Percentiles rank a stretch among this genome's conserved stretches.
Conservation (phyloP, 2,113 vertebrate species). For the Hystrix cristata region DNA sequence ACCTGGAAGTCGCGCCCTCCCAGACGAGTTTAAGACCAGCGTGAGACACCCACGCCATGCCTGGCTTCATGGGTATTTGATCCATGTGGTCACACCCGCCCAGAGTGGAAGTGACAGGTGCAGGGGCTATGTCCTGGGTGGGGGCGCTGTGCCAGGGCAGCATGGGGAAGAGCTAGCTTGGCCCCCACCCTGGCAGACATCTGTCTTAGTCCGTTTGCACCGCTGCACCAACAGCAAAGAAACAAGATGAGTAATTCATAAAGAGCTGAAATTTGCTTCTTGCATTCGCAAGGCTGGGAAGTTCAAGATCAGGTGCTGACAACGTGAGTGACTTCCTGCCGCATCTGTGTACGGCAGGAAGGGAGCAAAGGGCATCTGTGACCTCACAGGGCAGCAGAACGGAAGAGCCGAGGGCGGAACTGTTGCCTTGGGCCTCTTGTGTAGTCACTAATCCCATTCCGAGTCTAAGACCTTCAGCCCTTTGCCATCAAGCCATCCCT, state of each 20-base stretch:
- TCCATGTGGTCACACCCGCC: too few species aligned
- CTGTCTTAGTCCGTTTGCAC: not conserved
- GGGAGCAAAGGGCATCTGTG: too few species aligned
- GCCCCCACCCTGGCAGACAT: not conserved
- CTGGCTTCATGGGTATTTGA: not conserved
- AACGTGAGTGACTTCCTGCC: not conserved
- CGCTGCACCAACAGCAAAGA: not conserved
- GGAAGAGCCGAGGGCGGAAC: not conserved
- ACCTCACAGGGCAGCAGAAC: not conserved
- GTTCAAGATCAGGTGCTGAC: not conserved
- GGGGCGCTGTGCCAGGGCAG: not conserved
- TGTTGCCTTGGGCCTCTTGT: not conserved
- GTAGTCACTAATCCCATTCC: too few species aligned
- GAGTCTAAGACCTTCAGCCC: not conserved
- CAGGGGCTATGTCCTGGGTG: not conserved
- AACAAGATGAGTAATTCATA: not conserved
- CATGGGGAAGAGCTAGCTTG: not conserved
- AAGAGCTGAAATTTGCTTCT: not conserved
- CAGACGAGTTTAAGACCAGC: too few species aligned
- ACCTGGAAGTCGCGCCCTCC: not conserved
- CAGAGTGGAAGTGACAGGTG: not conserved
- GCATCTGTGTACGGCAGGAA: not conserved
- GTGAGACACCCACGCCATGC: too few species aligned
- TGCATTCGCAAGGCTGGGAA: not conserved
- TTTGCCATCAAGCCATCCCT: not conserved